phyloP scores from a whole-genome alignment of 1,140 invertebrate species.

The Drosophila virilis region DNA sequence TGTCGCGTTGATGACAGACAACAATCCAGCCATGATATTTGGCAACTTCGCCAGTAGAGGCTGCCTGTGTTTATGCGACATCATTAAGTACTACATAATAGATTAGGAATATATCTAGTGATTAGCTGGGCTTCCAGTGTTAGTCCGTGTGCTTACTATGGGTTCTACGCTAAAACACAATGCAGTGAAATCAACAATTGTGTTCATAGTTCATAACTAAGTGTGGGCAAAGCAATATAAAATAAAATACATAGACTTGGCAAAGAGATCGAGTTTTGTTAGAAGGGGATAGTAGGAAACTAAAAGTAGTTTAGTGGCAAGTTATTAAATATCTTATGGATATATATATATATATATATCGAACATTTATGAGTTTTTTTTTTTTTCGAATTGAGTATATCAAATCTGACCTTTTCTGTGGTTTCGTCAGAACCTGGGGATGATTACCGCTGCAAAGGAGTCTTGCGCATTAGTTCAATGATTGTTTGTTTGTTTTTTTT shows the following conservation, averaged over 20 bases:
- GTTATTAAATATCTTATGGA: slow-evolving; percentile 24
- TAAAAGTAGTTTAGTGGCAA: slow-evolving; percentile 4
- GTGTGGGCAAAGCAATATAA: slow-evolving; percentile 10
- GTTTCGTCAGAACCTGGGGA: slow-evolving; percentile 73
- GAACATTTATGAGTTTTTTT: slow-evolving; percentile 6
- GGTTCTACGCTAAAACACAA: slow-evolving; percentile 30
- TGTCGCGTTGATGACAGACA: slow-evolving; percentile 34
- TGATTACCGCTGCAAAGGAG: slow-evolving; percentile 80
- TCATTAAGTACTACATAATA: background rate
- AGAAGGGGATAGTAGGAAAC: slow-evolving; percentile 4
- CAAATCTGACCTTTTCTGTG: slow-evolving; percentile 83
- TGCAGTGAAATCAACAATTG: slow-evolving; percentile 23
- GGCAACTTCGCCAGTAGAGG: slow-evolving; percentile 15
- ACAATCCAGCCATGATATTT: slow-evolving; percentile 21
- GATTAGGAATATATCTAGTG: slow-evolving; percentile 4
- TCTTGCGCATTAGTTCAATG: slow-evolving; percentile 66
- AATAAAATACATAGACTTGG: background rate
- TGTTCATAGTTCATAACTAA: slow-evolving; percentile 22
- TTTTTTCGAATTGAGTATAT: slow-evolving; percentile 32
- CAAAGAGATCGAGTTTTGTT: slow-evolving; percentile 9
- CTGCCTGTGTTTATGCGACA: background rate
- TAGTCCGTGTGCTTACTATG: slow-evolving; percentile 25
- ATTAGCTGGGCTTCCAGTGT: slow-evolving; percentile 20
- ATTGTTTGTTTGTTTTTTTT: background rate
- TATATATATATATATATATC: slow-evolving; percentile 15